phyloP scores from a whole-genome alignment of 92 coral and sea anemone genomes.

The Paramuricea clavata region DNA sequence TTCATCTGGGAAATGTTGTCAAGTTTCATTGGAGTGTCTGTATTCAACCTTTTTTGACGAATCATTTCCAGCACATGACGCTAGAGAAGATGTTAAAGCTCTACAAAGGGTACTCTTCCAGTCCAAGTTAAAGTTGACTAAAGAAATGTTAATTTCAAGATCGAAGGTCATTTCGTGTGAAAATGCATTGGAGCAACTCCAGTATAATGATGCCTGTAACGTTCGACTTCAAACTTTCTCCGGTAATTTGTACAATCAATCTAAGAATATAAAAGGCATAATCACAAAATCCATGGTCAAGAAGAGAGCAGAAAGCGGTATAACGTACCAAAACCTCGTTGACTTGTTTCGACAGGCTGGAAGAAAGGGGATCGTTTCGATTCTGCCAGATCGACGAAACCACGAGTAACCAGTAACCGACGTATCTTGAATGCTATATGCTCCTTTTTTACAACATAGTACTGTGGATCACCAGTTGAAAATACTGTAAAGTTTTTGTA shows the following conservation, averaged over 20 bases:
- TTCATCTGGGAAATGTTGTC: not conserved
- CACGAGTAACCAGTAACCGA: conserved; percentile 12
- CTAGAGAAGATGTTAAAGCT: conserved; percentile 15
- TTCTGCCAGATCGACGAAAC: not conserved
- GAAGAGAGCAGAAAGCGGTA: too few relatives aligned
- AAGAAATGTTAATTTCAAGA: not conserved
- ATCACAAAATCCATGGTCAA: too few relatives aligned
- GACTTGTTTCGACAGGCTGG: too few relatives aligned
- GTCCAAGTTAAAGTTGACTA: conserved; percentile 33
- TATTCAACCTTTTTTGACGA: too few relatives aligned
- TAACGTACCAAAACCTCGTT: too few relatives aligned
- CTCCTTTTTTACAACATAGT: not conserved
- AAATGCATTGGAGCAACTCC: not conserved
- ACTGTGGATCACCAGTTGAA: too few relatives aligned
- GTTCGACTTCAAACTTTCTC: not conserved
- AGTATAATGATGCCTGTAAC: not conserved
- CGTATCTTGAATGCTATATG: conserved; percentile 7
- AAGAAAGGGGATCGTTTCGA: too few relatives aligned
- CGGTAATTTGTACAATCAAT: not conserved
- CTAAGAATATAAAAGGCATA: not conserved
- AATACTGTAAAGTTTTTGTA: too few relatives aligned
- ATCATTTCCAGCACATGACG: too few relatives aligned
- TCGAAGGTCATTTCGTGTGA: not conserved
- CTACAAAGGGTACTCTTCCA: not conserved
- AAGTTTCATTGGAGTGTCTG: too few relatives aligned